These are phyloP conservation scores for Beris chalybata DNA, from an alignment of 2,888 invertebrate genomes.

Conservation along the genomic window DNA sequence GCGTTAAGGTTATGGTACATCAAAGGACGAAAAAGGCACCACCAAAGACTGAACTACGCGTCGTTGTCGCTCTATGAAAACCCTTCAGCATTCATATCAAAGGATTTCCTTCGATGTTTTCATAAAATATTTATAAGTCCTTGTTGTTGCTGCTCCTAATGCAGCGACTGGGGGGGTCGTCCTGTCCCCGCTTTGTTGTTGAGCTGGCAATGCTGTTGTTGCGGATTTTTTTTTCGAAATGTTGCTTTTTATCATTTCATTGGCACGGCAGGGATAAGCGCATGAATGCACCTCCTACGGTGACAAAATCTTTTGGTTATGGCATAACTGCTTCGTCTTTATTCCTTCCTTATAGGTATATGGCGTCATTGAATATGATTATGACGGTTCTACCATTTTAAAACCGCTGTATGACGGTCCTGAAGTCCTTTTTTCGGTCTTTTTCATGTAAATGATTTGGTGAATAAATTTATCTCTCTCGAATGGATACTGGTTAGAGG, in stretches of 20 bases:
- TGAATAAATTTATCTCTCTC: too few species aligned
- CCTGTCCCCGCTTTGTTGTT: too few species aligned
- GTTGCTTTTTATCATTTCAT: slow-evolving; percentile 27
- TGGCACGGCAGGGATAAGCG: slow-evolving; percentile 23
- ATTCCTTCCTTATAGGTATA: too few species aligned
- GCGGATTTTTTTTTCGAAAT: slow-evolving; percentile 6
- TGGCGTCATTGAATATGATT: too few species aligned
- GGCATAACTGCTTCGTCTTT: too few species aligned
- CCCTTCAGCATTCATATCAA: slow-evolving; percentile 28
- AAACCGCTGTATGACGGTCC: slow-evolving; percentile 6
- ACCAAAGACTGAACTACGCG: too few species aligned
- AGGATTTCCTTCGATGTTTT: slow-evolving; percentile 36
- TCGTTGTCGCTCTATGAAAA: too few species aligned
- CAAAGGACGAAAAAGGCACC: slow-evolving; percentile 1
- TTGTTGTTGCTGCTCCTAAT: background rate
- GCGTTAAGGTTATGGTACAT: slow-evolving; percentile 26
- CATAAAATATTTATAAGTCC: slow-evolving; percentile 37
- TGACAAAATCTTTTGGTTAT: slow-evolving; percentile 28
- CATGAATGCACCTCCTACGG: slow-evolving; percentile 33
- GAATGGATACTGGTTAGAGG: too few species aligned
- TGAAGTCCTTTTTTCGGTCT: slow-evolving; percentile 12
- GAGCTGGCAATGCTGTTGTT: background rate
- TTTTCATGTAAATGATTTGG: too few species aligned
- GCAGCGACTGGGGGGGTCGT: too few species aligned
- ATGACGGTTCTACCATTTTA: too few species aligned